Percentiles rank a stretch among this genome's conserved stretches.
phyloP scores from a whole-genome alignment of 2,888 invertebrate species.

The Alitta virens region DNA sequence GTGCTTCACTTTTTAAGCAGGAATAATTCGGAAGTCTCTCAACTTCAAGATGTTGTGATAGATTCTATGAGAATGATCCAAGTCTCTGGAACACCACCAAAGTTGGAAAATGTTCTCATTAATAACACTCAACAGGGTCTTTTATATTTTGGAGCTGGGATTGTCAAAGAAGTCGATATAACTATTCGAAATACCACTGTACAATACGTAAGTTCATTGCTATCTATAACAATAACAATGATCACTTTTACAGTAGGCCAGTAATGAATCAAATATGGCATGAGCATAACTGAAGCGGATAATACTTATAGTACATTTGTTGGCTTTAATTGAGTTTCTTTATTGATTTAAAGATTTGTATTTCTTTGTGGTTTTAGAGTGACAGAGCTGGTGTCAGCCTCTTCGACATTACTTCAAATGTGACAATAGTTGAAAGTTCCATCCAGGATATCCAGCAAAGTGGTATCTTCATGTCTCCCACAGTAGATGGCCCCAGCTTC shows the following conservation, averaged over 20 bases:
- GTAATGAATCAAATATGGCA: no score
- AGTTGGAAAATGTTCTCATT: background rate
- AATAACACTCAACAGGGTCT: background rate
- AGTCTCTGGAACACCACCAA: background rate
- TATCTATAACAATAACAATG: no score
- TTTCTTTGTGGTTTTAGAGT: background rate
- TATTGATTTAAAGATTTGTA: no score
- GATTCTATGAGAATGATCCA: background rate
- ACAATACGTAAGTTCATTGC: background rate
- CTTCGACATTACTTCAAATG: background rate
- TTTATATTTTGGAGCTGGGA: background rate
- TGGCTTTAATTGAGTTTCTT: no score
- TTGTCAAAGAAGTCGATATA: background rate
- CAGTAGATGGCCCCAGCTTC: background rate
- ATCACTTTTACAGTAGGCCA: no score
- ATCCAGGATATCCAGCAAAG: background rate
- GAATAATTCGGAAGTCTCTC: background rate
- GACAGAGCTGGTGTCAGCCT: background rate
- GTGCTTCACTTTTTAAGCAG: background rate
- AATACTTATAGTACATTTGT: no score
- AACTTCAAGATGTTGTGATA: background rate
- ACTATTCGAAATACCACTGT: background rate
- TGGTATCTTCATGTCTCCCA: background rate
- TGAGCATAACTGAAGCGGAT: no score
- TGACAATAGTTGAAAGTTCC: background rate